These are phyloP conservation scores for Ficedula albicollis DNA, from an alignment of 2,797 vertebrate species.

Conservation along the genomic window DNA sequence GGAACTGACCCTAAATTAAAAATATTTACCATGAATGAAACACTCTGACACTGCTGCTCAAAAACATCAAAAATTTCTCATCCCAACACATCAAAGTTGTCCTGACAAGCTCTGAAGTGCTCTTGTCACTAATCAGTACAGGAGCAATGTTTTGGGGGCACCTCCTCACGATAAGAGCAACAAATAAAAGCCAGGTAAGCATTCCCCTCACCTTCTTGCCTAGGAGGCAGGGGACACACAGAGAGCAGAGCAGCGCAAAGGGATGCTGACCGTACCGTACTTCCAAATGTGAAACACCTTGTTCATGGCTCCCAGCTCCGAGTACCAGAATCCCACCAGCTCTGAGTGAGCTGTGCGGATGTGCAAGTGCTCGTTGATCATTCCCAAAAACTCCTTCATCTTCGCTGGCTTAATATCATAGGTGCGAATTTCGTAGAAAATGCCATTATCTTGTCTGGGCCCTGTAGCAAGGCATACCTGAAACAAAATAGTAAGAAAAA, in stretches of 20 bases:
- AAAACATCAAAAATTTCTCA: background rate
- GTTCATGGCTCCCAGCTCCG: constrained; percentile 86
- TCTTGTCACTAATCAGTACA: background rate
- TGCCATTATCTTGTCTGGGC: constrained; percentile 68
- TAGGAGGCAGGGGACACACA: background rate
- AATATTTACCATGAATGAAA: background rate
- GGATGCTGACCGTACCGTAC: constrained; percentile 82
- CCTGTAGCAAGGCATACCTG: constrained; percentile 73
- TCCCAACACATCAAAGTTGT: background rate
- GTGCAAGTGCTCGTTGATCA: constrained; percentile 81
- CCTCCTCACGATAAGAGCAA: background rate
- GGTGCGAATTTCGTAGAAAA: constrained; percentile 90
- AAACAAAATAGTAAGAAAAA: background rate
- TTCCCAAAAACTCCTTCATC: constrained; percentile 83
- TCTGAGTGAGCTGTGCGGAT: constrained; percentile 86
- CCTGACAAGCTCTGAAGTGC: background rate
- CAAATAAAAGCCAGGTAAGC: background rate
- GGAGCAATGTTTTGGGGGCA: background rate
- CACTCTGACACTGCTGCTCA: background rate
- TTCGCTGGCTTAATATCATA: constrained; percentile 85
- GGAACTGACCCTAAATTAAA: background rate
- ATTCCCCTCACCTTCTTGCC: background rate
- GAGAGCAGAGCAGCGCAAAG: background rate
- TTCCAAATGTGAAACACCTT: constrained; percentile 92
- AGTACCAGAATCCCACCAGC: constrained; percentile 88